Evolutionary conservation across 2,888 invertebrate genomes (phyloP).

Genomic region (Tipula vernalis): DNA sequence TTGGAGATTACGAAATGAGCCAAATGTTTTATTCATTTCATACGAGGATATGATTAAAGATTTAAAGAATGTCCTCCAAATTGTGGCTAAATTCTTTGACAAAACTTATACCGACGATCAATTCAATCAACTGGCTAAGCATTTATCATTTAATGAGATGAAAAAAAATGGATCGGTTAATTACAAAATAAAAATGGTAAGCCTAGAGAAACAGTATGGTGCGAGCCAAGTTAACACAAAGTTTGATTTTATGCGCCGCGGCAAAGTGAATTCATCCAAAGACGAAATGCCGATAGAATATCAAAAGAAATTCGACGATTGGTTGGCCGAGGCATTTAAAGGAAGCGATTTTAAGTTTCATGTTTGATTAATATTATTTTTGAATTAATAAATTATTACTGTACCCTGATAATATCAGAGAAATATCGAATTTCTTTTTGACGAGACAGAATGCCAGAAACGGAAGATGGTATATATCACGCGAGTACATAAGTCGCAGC

Average conservation of each 20-base stretch:
- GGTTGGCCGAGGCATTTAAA: background rate
- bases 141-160: background rate
- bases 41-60: background rate
- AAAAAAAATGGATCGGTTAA: background rate
- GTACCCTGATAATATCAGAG: too few species aligned
- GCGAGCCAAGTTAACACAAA: background rate
- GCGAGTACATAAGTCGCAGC: too few species aligned
- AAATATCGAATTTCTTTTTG: too few species aligned
- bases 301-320: background rate
- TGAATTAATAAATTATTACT: too few species aligned
- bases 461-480: too few species aligned
- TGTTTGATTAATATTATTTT: too few species aligned
- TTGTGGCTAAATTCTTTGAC: background rate
- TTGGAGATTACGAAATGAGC: background rate
- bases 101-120: background rate
- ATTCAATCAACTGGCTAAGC: background rate
- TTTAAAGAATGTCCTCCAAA: background rate
- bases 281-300: background rate
- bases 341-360: background rate
- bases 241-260: background rate
- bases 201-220: background rate
- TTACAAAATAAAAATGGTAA: background rate
- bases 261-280: background rate
- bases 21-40: background rate
- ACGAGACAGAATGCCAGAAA: too few species aligned